phyloP scores from a whole-genome alignment of 92 coral and sea anemone species.

The Micromussa lordhowensis region DNA sequence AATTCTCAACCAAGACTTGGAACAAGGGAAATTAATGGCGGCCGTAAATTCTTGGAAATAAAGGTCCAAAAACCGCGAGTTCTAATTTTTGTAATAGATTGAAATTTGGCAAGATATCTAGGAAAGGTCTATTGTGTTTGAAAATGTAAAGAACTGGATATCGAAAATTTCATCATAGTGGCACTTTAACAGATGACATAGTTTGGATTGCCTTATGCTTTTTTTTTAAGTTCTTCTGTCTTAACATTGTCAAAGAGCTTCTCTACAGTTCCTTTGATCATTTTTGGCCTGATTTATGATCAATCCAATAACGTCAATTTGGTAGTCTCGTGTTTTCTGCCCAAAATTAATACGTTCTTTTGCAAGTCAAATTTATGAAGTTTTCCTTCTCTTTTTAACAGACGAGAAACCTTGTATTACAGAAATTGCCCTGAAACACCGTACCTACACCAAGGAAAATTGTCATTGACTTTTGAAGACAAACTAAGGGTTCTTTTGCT shows the following conservation, averaged over 20 bases:
- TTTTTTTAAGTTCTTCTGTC: neutral
- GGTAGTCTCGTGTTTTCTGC: slow-evolving; percentile 17
- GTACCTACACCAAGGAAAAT: slow-evolving; percentile 51
- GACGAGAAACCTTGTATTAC: slow-evolving; percentile 44
- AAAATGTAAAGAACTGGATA: too few species aligned
- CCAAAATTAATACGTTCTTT: neutral
- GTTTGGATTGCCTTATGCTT: slow-evolving; percentile 24
- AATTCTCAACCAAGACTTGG: too few species aligned
- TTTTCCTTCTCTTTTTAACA: slow-evolving; percentile 7
- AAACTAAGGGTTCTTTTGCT: slow-evolving; percentile 43
- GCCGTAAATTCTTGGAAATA: too few species aligned
- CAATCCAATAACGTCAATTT: slow-evolving; percentile 28
- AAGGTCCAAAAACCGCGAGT: too few species aligned
- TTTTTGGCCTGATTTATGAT: slow-evolving; percentile 23
- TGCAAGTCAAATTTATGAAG: slow-evolving; percentile 9
- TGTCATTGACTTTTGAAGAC: slow-evolving; percentile 25
- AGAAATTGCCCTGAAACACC: slow-evolving; percentile 42
- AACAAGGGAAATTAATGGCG: too few species aligned
- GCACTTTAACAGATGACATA: slow-evolving; percentile 7
- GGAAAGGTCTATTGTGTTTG: too few species aligned
- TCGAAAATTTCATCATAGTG: too few species aligned
- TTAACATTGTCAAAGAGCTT: slow-evolving; percentile 26
- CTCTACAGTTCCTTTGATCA: slow-evolving; percentile 8
- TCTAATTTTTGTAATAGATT: too few species aligned
- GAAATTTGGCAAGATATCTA: too few species aligned